phyloP scores from a whole-genome alignment of 2,113 vertebrate genomes.

The Calonectris borealis region DNA sequence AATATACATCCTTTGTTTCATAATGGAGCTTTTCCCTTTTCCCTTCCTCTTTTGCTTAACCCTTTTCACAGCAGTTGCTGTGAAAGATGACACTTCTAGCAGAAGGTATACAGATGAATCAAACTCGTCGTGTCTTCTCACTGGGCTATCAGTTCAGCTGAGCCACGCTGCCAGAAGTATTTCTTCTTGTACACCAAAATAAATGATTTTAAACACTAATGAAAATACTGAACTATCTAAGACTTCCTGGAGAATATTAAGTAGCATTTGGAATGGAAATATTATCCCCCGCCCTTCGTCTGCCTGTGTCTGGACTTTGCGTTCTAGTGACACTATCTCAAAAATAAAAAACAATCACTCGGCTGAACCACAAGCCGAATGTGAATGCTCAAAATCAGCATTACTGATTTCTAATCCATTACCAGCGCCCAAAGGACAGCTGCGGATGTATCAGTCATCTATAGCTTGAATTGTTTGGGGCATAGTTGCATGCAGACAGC shows the following conservation, averaged over 20 bases:
- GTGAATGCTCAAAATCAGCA: not conserved
- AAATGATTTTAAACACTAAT: not conserved
- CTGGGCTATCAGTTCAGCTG: not conserved
- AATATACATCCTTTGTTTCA: not conserved
- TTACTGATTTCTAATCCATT: not conserved
- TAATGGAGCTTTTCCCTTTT: not conserved
- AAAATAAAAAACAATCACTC: not conserved
- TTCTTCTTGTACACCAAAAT: not conserved
- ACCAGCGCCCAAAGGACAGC: not conserved
- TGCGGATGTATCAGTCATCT: not conserved
- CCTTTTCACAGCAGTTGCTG: not conserved
- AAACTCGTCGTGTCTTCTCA: not conserved
- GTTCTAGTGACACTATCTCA: not conserved
- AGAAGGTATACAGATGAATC: not conserved
- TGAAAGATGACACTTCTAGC: not conserved
- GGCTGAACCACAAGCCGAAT: not conserved
- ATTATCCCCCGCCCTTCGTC: not conserved
- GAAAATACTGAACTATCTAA: not conserved
- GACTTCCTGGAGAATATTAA: slow-evolving; percentile 1
- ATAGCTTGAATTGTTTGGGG: not conserved
- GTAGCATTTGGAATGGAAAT: not conserved
- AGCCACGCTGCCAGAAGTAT: not conserved
- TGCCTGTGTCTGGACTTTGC: not conserved
- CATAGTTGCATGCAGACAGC: not conserved
- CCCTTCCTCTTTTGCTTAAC: not conserved